These are phyloP conservation scores for Notothenia rossii DNA, from an alignment of 2,113 vertebrate genomes.

Conservation along the genomic window DNA sequence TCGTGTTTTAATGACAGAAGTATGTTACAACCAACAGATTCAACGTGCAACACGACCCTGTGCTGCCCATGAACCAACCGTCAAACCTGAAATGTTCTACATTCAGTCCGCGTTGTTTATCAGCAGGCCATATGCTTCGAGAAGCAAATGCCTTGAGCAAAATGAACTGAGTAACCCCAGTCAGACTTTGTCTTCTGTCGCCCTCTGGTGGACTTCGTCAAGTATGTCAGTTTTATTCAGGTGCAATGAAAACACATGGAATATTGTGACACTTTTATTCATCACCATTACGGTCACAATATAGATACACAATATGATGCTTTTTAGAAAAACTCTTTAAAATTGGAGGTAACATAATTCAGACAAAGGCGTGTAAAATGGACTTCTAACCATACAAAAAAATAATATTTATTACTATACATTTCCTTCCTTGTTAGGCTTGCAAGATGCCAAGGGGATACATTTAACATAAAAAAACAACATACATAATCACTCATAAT, in stretches of 20 bases:
- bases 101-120: slow-evolving; percentile 10
- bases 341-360: slow-evolving; percentile 14
- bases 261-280: slow-evolving; percentile 38
- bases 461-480: slow-evolving; percentile 17
- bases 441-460: slow-evolving; percentile 6
- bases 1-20: neutral
- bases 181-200: slow-evolving; percentile 47
- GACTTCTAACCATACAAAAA: slow-evolving; percentile 18
- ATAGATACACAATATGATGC: slow-evolving; percentile 32
- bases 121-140: neutral
- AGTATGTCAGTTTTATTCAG: neutral
- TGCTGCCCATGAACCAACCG: neutral
- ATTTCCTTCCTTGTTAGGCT: slow-evolving; percentile 18
- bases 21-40: neutral
- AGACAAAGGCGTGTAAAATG: slow-evolving; percentile 22
- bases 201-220: slow-evolving; percentile 66
- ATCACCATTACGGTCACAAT: slow-evolving; percentile 28
- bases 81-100: neutral
- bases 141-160: slow-evolving; percentile 46
- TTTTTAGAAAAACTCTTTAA: slow-evolving; percentile 26
- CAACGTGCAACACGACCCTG: neutral
- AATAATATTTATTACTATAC: slow-evolving; percentile 17
- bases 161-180: slow-evolving; percentile 64
- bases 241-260: neutral
- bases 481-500: slow-evolving; percentile 6